phyloP scores from a whole-genome alignment of 2,888 invertebrate genomes.

The Celastrina argiolus region DNA sequence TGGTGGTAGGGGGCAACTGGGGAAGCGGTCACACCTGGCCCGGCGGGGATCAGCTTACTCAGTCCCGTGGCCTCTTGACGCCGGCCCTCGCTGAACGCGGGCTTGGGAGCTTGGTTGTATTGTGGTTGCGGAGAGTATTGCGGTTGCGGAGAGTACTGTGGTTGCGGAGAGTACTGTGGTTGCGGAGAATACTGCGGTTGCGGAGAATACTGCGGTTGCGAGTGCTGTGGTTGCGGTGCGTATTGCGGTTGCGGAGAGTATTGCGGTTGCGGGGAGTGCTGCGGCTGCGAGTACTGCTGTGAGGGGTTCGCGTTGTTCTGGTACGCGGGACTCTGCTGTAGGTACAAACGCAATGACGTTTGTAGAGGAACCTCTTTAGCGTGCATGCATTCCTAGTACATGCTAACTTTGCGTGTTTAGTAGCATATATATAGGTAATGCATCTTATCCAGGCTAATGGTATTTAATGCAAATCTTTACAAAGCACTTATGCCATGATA shows the following conservation, averaged over 20 bases:
- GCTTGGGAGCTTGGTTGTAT: conserved; percentile 42
- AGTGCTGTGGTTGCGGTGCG: conserved; percentile 38
- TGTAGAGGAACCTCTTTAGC: conserved; percentile 28
- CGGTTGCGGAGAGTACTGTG: conserved; percentile 30
- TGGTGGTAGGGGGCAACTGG: conserved; percentile 50
- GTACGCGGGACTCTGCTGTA: conserved; percentile 48
- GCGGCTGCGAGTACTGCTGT: conserved; percentile 33
- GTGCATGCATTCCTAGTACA: background rate
- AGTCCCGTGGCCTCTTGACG: conserved; percentile 63
- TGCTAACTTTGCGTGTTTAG: conserved; percentile 7
- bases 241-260: conserved; percentile 49
- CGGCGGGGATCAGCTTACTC: conserved; percentile 69
- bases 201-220: conserved; percentile 32
- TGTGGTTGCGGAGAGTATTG: conserved; percentile 34
- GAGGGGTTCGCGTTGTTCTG: conserved; percentile 57
- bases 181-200: conserved; percentile 34
- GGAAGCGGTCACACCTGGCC: conserved; percentile 55
- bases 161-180: conserved; percentile 39
- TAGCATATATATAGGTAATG: background rate
- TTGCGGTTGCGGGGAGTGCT: conserved; percentile 43
- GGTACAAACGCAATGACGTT: conserved; percentile 37
- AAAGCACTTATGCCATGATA: conserved; percentile 8
- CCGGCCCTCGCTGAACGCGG: conserved; percentile 56
- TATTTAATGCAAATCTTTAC: conserved; percentile 14
- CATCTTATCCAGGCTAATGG: background rate